Conservation (phyloP, 2,888 invertebrate species). For the Pollenia angustigena region DNA sequence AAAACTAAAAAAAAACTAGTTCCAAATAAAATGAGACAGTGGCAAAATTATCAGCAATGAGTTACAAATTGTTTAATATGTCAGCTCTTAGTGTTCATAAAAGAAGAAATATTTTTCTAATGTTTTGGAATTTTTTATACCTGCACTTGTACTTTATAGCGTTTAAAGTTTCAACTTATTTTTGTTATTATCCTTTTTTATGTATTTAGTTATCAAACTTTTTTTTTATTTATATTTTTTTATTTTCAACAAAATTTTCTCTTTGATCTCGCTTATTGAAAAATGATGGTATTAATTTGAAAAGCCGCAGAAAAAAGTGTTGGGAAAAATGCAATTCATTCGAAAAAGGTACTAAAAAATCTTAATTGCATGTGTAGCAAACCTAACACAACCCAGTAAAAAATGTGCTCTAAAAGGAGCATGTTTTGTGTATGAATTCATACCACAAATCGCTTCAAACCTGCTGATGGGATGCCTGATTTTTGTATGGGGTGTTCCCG, state of each 20-base stretch:
- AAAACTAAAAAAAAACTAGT: not conserved
- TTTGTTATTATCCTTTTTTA: slow-evolving; percentile 9
- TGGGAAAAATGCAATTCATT: slow-evolving; percentile 19
- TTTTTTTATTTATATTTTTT: not conserved
- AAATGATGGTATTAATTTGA: slow-evolving; percentile 31
- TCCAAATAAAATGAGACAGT: not conserved
- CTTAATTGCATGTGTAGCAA: too few relatives aligned
- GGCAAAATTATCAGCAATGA: not conserved
- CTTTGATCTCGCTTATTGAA: slow-evolving; percentile 42
- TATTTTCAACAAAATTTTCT: slow-evolving; percentile 10
- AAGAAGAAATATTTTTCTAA: slow-evolving; percentile 22
- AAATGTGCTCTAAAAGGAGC: too few relatives aligned
- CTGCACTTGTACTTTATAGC: not conserved
- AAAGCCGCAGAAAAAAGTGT: not conserved
- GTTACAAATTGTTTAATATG: slow-evolving; percentile 40
- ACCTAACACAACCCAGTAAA: too few relatives aligned
- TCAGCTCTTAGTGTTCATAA: slow-evolving; percentile 27
- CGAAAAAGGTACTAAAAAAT: not conserved
- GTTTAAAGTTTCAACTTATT: slow-evolving; percentile 24
- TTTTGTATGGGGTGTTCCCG: too few relatives aligned
- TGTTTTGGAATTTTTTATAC: not conserved
- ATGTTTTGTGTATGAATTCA: too few relatives aligned
- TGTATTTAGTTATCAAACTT: not conserved
- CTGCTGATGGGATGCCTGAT: too few relatives aligned
- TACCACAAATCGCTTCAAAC: too few relatives aligned